phyloP scores from a whole-genome alignment of 2,113 vertebrate genomes.

The Microtus richardsoni region DNA sequence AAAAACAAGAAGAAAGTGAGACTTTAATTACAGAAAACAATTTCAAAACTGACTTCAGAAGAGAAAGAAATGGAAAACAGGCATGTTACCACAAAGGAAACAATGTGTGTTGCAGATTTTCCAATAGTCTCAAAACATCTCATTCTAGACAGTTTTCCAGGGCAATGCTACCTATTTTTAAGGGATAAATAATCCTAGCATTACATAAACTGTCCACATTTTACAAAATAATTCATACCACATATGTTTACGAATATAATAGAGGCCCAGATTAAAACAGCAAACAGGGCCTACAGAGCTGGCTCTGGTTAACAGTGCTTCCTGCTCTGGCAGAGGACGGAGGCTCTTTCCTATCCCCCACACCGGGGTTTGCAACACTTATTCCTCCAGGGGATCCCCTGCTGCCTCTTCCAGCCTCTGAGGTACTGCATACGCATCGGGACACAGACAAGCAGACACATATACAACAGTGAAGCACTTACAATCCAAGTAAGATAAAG shows the following conservation, averaged over 20 bases:
- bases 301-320: neutral
- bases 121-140: neutral
- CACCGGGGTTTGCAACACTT: neutral
- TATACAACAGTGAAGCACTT: neutral
- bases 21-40: conserved; percentile 8
- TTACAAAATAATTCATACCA: neutral
- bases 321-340: neutral
- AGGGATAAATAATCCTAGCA: neutral
- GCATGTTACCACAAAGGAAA: conserved; percentile 14
- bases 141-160: neutral
- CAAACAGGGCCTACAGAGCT: neutral
- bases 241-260: neutral
- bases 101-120: conserved; percentile 26
- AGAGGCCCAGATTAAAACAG: conserved; percentile 50
- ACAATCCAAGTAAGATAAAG: conserved; percentile 24
- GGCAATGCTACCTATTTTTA: neutral
- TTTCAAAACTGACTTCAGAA: conserved; percentile 70
- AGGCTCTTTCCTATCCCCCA: neutral
- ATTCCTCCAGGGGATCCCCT: neutral
- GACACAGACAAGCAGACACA: neutral
- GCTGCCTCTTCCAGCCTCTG: neutral
- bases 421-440: neutral
- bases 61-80: conserved; percentile 70
- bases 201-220: neutral
- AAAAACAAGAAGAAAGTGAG: conserved; percentile 30